Evolutionary conservation across 2,113 vertebrate species (phyloP), one percentile per base, ranked within the genome.

Genomic region (Ochotona princeps): DNA sequence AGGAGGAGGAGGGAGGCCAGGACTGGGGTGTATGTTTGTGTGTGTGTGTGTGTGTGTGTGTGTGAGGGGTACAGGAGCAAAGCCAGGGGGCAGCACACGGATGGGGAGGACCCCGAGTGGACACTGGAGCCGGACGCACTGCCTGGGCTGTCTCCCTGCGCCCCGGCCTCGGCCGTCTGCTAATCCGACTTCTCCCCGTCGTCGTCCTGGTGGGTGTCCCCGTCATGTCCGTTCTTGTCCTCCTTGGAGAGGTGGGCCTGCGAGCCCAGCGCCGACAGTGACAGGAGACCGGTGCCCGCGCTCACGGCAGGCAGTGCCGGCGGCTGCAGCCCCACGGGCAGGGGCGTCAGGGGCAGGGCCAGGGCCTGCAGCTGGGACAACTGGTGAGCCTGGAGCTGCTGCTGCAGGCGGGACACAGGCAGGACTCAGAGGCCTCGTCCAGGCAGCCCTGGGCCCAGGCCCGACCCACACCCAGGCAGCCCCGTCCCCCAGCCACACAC

Each of bases 341-440:
- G 98, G 0, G 99, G 99, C 49, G 99, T 98, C 98, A 99, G 98
- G 1, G 99, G 99, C 97, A 99, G 98, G 23, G 99, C 99, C 89
- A 99, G 98, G 25, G 99, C 99, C 98, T 99, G 99, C 78, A 99
- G 99, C 98, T 99, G 99, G 1, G 99, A 99, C 96, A 99, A 98
- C 98, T 99, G 99, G 89, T 99, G 99, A 83, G 99, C 99, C 96
- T 99, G 99, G 93, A 99, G 99, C 98, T 99, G 99, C 99, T 99
- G 99, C 99, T 99, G 98, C 94, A 98, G 96, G 80, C 3, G 44
- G 49, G 49, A 28, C 17, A 11, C 83, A 91, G 98, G 80, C 14
- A 0, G 2, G 7, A 11, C 1, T 93, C 0, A 84, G 67, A 54
- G 1, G 3, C 44, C 38, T 44, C 6, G 38, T 6, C 38, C 38